Percentiles rank a stretch among this genome's conserved stretches.
phyloP scores from a whole-genome alignment of 2,888 invertebrate species.

The Caenorhabditis virilis region DNA sequence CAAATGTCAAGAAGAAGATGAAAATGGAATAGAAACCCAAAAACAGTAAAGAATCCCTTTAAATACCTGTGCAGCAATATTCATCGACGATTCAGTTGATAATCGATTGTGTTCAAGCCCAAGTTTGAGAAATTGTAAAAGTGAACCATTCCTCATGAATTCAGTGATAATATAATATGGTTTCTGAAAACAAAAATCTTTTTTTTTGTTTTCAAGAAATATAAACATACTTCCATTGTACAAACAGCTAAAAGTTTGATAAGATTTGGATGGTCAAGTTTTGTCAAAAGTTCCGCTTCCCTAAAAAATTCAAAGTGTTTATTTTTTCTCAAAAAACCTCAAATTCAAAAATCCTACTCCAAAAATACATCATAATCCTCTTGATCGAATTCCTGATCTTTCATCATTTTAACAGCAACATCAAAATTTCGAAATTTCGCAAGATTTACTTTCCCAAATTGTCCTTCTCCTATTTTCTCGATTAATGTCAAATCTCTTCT shows the following conservation, averaged over 20 bases:
- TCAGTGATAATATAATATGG: constrained; percentile 36
- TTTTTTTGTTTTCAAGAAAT: background rate
- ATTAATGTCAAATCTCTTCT: constrained; percentile 14
- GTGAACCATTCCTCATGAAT: constrained; percentile 29
- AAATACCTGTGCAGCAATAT: constrained; percentile 31
- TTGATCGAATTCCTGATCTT: constrained; percentile 10
- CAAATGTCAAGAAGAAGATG: too few species aligned
- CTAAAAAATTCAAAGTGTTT: constrained; percentile 4
- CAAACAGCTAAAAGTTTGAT: constrained; percentile 29
- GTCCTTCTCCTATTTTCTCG: constrained; percentile 22
- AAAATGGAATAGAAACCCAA: background rate
- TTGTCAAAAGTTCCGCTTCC: constrained; percentile 27
- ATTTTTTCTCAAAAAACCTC: background rate
- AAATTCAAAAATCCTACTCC: constrained; percentile 12
- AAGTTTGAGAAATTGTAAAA: constrained; percentile 16
- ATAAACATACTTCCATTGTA: constrained; percentile 2
- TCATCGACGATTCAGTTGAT: constrained; percentile 10
- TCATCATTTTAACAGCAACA: constrained; percentile 35
- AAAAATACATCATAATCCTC: constrained; percentile 18
- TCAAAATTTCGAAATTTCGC: constrained; percentile 14
- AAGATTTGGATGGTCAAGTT: constrained; percentile 24
- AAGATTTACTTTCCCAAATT: constrained; percentile 28
- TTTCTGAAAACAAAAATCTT: constrained; percentile 10
- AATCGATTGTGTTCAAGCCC: background rate
- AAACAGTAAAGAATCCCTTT: too few species aligned